These are phyloP conservation scores for Canis aureus DNA, from an alignment of 2,113 vertebrate genomes.

Conservation along the genomic window DNA sequence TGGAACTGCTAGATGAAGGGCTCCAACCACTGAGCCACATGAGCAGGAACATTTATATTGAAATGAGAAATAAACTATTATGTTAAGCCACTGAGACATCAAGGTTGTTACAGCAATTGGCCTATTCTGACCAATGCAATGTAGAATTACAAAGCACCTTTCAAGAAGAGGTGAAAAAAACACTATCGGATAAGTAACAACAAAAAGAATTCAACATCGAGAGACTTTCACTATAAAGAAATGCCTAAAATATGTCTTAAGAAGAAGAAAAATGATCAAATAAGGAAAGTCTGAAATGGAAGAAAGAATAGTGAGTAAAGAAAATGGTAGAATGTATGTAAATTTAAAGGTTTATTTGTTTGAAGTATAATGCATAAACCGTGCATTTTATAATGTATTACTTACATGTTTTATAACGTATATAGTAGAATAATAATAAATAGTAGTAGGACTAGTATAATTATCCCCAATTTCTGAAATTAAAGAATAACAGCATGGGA, in stretches of 20 bases:
- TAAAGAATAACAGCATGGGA: background rate
- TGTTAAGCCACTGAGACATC: background rate
- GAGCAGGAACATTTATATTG: background rate
- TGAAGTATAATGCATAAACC: background rate
- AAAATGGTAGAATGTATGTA: background rate
- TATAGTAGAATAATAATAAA: background rate
- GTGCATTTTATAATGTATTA: background rate
- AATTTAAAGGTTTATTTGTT: constrained; percentile 1
- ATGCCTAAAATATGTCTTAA: constrained; percentile 10
- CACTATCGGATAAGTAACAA: background rate
- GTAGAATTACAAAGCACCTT: background rate
- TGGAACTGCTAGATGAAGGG: background rate
- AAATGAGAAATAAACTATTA: background rate
- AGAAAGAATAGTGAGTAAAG: background rate
- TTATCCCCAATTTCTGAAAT: background rate
- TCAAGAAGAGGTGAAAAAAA: constrained; percentile 3
- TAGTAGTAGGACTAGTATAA: background rate
- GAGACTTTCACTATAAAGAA: background rate
- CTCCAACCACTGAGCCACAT: background rate
- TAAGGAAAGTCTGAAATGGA: background rate
- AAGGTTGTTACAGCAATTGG: background rate
- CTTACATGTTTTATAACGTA: background rate
- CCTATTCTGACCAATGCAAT: background rate
- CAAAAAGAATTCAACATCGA: background rate
- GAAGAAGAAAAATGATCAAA: constrained; percentile 20